Conservation (phyloP, 2,888 invertebrate genomes). For the Drosophila subquinaria region DNA sequence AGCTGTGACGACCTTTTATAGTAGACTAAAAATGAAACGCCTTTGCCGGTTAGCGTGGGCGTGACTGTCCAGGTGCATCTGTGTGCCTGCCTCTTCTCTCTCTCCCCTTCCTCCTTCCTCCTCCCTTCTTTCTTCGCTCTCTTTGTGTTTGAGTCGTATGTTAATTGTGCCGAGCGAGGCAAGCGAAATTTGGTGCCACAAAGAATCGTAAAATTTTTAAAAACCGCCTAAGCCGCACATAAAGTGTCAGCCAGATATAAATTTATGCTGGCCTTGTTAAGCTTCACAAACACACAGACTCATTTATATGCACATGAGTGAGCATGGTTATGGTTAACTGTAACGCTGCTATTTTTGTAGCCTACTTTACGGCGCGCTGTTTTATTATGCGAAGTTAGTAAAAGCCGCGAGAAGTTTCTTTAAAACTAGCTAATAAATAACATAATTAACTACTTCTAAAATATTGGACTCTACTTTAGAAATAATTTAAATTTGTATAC, state of each 20-base stretch:
- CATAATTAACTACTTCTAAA: neutral
- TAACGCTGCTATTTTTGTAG: conserved; percentile 6
- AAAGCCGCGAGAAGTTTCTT: neutral
- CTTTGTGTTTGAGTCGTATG: conserved; percentile 40
- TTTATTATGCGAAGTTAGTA: neutral
- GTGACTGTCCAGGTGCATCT: conserved; percentile 27
- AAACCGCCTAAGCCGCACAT: conserved; percentile 63
- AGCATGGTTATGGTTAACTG: conserved; percentile 5
- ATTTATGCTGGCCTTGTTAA: conserved; percentile 66
- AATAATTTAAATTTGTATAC: too few relatives aligned
- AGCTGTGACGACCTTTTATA: conserved; percentile 65
- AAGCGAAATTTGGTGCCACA: conserved; percentile 50
- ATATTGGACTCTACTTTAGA: neutral
- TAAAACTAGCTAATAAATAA: conserved; percentile 1
- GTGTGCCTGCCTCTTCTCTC: neutral
- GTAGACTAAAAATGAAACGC: conserved; percentile 45
- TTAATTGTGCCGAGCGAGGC: conserved; percentile 58
- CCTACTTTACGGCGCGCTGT: conserved; percentile 15
- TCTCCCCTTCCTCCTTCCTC: neutral
- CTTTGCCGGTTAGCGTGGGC: conserved; percentile 27
- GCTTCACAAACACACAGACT: conserved; percentile 24
- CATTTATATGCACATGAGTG: conserved; percentile 3
- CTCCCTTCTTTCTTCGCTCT: neutral
- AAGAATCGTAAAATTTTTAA: conserved; percentile 48
- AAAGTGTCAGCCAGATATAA: conserved; percentile 63